phyloP scores from a whole-genome alignment of 2,888 invertebrate genomes.

The Nomada fabriciana region DNA sequence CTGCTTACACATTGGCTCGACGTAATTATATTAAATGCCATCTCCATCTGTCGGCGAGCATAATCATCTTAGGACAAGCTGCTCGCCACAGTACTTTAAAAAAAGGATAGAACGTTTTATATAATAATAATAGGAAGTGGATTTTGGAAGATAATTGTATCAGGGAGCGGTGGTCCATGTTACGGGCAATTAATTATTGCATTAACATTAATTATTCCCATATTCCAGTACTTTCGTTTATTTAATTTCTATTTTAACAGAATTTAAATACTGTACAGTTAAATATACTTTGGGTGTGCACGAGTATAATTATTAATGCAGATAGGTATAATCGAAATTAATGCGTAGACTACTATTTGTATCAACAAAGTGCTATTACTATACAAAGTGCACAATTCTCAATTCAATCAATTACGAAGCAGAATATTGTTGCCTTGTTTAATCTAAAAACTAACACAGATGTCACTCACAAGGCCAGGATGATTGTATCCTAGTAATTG shows the following conservation, averaged over 20 bases:
- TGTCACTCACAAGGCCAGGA: slow-evolving; percentile 27
- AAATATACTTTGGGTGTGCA: too few species aligned
- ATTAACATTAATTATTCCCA: not conserved
- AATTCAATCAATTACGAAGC: not conserved
- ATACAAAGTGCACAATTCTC: not conserved
- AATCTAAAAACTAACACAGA: slow-evolving; percentile 26
- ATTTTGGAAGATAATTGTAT: not conserved
- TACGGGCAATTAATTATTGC: not conserved
- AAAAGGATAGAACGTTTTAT: not conserved
- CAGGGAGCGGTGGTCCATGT: not conserved
- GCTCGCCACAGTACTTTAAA: not conserved
- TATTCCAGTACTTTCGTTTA: not conserved
- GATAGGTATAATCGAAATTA: not conserved
- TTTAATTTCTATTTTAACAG: not conserved
- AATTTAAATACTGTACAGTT: not conserved
- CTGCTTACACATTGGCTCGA: slow-evolving; percentile 4
- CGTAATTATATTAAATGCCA: slow-evolving; percentile 31
- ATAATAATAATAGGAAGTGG: not conserved
- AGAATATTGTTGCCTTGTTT: slow-evolving; percentile 11
- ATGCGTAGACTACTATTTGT: not conserved
- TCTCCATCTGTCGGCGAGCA: not conserved
- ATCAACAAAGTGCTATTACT: not conserved
- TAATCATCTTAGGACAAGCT: slow-evolving; percentile 14
- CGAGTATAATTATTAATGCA: too few species aligned
- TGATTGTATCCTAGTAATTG: slow-evolving; percentile 33